Evolutionary conservation across 2,888 invertebrate species (phyloP).

Genomic region (Stenolophus ochropezus): DNA sequence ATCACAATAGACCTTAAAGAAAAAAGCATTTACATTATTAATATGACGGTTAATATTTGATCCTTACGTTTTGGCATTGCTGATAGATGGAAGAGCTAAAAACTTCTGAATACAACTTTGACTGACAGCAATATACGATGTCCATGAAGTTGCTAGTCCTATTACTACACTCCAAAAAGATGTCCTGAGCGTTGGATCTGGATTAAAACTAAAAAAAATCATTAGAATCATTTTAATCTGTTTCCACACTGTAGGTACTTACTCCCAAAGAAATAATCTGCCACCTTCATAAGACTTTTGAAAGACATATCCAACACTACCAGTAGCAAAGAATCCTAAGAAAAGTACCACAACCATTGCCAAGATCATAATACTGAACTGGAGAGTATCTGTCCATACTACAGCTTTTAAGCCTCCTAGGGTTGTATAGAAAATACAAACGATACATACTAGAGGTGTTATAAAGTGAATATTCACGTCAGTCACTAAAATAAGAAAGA

Average conservation of each 20-base stretch:
- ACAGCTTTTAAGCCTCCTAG: constrained; percentile 81
- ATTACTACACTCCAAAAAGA: constrained; percentile 78
- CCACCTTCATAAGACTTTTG: constrained; percentile 50
- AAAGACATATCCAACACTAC: constrained; percentile 47
- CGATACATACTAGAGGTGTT: constrained; percentile 79
- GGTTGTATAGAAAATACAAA: constrained; percentile 85
- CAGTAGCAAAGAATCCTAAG: constrained; percentile 40
- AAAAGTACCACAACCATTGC: constrained; percentile 61
- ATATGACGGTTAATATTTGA: not conserved
- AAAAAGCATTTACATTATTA: no score
- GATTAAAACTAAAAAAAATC: constrained; percentile 77
- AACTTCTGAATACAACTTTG: constrained; percentile 75
- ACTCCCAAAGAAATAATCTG: constrained; percentile 40
- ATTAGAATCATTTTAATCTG: not conserved
- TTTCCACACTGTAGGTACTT: not conserved
- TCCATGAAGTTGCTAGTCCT: constrained; percentile 74
- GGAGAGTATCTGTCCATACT: constrained; percentile 78
- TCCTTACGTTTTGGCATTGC: constrained; percentile 41
- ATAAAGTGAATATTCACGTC: constrained; percentile 79
- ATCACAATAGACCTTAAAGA: constrained; percentile 58
- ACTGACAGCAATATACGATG: constrained; percentile 47
- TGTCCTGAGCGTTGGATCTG: constrained; percentile 77
- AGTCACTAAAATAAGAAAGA: constrained; percentile 75
- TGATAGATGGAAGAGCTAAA: constrained; percentile 72
- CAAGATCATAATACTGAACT: constrained; percentile 67